Evolutionary conservation across 2,888 invertebrate genomes (phyloP), one percentile per base, ranked within the genome.

Genomic region (Osedax frankpressi): DNA sequence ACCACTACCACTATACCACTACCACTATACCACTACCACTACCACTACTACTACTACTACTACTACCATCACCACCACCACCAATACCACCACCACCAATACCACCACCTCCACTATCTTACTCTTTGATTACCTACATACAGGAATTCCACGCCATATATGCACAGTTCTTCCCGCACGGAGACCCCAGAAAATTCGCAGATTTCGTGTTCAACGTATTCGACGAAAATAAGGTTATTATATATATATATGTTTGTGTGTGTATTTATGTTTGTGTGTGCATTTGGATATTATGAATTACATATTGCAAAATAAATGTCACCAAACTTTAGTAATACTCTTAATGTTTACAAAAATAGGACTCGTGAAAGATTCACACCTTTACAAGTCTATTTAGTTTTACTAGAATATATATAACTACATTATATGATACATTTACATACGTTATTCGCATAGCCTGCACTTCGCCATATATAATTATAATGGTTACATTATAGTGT

Each of bases 91-190:
- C 19, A 44, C 44, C 19, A 44, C 44, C 19, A 44, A 6, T 44
- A 44, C 44, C 19, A 44, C 44, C 19, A 44, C 44, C 19, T 11
- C 44, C 19, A 44, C 44, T 44, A 44, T 19, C n/a, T n/a, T n/a
- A n/a, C n/a, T n/a, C n/a, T n/a, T n/a, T n/a, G n/a, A n/a, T n/a
- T n/a, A n/a, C n/a, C n/a, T 72, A 19, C 19, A 73, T 75, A 6
- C 75, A 78, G 78, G 78, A 96, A 81, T 97, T 98, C 88, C 94
- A 95, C 85, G 94, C 92, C 88, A 98, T 97, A 86, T 97, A 98
- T 88, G 94, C 94, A 87, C 96, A 97, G 87, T 97, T 98, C 88
- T 97, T 98, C 86, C 97, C 97, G 73, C 93, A 96, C 89, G 97
- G 97, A 79, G 96, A 98, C 87, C 96, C 97, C 65, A 93, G 94